Evolutionary conservation across 2,113 vertebrate species (phyloP), one percentile per base, ranked within the genome.

Genomic region (Callorhinus ursinus): DNA sequence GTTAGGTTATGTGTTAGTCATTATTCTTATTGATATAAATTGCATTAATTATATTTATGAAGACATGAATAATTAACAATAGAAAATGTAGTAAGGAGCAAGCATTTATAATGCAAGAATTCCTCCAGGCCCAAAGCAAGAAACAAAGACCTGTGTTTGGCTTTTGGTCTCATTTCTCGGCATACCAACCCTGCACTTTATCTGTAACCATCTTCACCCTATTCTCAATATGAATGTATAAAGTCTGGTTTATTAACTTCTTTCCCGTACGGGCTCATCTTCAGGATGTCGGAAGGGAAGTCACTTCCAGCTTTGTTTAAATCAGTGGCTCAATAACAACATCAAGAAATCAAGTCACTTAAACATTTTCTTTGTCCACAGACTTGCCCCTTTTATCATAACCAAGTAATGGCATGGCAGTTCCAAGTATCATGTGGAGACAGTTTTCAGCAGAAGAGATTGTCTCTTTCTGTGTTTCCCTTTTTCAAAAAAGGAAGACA

Each of bases 61-160:
- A 97, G 86, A 55, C 74, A 96, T 92, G 51, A 90, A 96, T 95
- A 97, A 67, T 87, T 94, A 96, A 85, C 31, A 88, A 46, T 4
- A 63, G n/a, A 88, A 89, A 74, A 51, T 65, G 21, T 21, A 71
- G 26, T 26, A 42, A 90, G 4, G 26, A 86, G 5, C 26, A 91
- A 96, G n/a, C 42, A 61, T 72, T 83, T 69, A 36, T 55, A 69
- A 76, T 92, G 15, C 59, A 87, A 96, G 57, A 80, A 87, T 69
- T 89, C 42, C 69, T 57, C 21, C 39, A 83, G 31, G 55, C 14
- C 39, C 28, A 82, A 5, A 33, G 28, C 5, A 90, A 95, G 42
- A 55, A 42, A 22, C 22, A 36, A 63, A 61, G 4, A 67, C 63
- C 4, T 74, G 3, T 83, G 19, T 31, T 59, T 72, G 53, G 15